phyloP scores from a whole-genome alignment of 1,140 invertebrate genomes.

The Streblospio benedicti region DNA sequence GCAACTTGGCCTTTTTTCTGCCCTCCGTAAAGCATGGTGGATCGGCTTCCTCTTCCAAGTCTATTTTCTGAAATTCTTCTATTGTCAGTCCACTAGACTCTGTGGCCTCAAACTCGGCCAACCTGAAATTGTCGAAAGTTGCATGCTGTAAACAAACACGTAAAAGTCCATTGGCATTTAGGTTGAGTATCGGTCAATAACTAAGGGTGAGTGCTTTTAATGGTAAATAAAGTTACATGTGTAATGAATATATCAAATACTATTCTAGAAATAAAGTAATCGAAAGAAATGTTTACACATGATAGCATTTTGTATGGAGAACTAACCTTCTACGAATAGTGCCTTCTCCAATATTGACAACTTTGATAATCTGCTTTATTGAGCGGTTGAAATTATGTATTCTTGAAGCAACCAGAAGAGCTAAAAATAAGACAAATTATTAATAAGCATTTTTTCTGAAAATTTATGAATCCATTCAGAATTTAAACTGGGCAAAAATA shows the following conservation, averaged over 20 bases:
- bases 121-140: too few species aligned
- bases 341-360: constrained; percentile 91
- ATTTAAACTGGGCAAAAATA: too few species aligned
- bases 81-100: constrained; percentile 80
- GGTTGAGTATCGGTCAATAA: neutral
- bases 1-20: constrained; percentile 66
- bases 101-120: constrained; percentile 92
- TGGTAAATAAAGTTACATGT: too few species aligned
- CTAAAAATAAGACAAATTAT: constrained; percentile 51
- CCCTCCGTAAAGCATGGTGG: constrained; percentile 83
- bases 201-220: too few species aligned
- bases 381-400: constrained; percentile 85
- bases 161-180: neutral
- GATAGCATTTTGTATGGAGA: too few species aligned
- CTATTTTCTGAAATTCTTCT: constrained; percentile 94
- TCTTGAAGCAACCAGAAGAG: constrained; percentile 82
- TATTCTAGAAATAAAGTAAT: too few species aligned
- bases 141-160: neutral
- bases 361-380: constrained; percentile 80
- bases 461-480: too few species aligned
- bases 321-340: constrained; percentile 76
- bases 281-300: too few species aligned
- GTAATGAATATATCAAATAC: too few species aligned
- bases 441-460: neutral
- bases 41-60: constrained; percentile 92